Evolutionary conservation across 2,888 invertebrate species (phyloP).

Genomic region (Drosophila nr. perissopoda): DNA sequence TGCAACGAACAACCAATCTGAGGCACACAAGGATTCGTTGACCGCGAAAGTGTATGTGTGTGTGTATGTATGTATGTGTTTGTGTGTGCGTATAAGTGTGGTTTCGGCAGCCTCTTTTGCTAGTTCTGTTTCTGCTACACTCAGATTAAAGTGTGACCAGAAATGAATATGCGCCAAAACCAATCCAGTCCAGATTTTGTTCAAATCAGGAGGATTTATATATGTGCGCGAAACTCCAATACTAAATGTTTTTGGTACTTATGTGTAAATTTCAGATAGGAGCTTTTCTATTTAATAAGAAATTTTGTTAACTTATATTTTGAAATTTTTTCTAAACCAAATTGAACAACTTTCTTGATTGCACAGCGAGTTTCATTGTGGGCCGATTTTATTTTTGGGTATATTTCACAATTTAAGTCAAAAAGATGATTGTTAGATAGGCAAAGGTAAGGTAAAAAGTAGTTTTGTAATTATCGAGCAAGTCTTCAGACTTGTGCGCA

Average conservation of each 20-base stretch:
- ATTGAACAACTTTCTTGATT: background rate
- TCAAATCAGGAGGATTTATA: background rate
- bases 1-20: constrained; percentile 53
- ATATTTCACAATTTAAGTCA: background rate
- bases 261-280: background rate
- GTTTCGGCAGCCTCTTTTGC: constrained; percentile 6
- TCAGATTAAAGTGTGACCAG: background rate
- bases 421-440: background rate
- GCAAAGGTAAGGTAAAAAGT: background rate
- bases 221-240: background rate
- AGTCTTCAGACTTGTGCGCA: background rate
- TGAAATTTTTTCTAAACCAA: background rate
- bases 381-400: background rate
- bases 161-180: background rate
- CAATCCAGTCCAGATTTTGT: background rate
- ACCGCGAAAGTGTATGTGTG: background rate
- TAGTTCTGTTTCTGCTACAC: constrained; percentile 3
- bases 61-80: background rate
- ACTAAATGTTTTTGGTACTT: background rate
- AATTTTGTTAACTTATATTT: background rate
- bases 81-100: constrained; percentile 4
- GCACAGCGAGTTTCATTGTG: too few relatives aligned
- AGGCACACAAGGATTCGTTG: constrained; percentile 40
- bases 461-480: background rate
- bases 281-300: background rate